Evolutionary conservation across 2,797 vertebrate species (phyloP), one percentile per base, ranked within the genome.

Genomic region (Sebastes ruberrimus): DNA sequence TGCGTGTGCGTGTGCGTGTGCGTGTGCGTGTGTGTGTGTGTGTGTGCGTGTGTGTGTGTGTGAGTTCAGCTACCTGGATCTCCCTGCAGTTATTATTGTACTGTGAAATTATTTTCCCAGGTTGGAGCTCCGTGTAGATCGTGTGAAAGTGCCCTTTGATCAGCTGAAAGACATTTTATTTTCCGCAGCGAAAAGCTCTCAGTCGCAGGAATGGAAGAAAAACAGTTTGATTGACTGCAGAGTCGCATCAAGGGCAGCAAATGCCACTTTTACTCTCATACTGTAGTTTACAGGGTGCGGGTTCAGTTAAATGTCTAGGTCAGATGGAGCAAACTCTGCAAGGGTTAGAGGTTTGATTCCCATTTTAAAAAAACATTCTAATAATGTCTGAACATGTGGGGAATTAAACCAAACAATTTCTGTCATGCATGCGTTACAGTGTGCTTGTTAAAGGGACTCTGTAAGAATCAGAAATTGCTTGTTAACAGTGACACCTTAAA

Each of bases 71-170:
- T 82, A 53, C 46, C 55, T 72, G 22, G 30, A 42, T 83, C 60
- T 76, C 67, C 78, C 74, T 38, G 73, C 76, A 85, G 88, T 81
- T 84, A 74, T 80, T 81, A 82, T 81, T 80, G 25, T 42, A 28
- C 61, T 77, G 62, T 79, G 74, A 82, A 89, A 87, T 91, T 32
- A 84, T 84, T 88, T 81, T 87, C 67, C 80, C 56, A 71, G 77
- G 74, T 84, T 63, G 32, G 30, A 52, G 78, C 67, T 52, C 73
- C 2, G 18, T 66, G 60, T 18, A 20, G 25, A 78, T 82, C 1
- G 13, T 74, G 67, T 81, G 7, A 90, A 84, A 63, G 71, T 67
- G 76, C 49, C 35, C 79, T 91, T 92, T 92, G 82, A 93, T 90
- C 59, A 63, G 76, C 56, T 63, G 38, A 89, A 78, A 82, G 38